Evolutionary conservation across 92 coral and sea anemone species (phyloP).

Genomic region (Paramuricea clavata): DNA sequence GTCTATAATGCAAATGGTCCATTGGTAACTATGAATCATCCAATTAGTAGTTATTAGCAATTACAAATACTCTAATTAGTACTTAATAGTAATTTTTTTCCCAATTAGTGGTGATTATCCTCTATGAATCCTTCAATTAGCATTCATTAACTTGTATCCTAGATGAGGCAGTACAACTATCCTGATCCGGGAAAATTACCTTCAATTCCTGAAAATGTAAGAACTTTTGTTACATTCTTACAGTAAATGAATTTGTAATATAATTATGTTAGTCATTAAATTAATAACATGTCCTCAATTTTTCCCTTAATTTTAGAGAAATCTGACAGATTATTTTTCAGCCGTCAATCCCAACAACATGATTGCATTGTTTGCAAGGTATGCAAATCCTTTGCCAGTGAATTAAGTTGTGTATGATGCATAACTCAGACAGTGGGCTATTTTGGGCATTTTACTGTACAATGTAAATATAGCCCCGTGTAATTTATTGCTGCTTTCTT

Average conservation of each 20-base stretch:
- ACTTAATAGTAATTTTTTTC: too few species aligned
- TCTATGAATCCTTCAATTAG: not conserved
- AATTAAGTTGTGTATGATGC: too few species aligned
- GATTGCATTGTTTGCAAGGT: constrained; percentile 95
- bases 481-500: not conserved
- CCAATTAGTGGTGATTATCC: too few species aligned
- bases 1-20: too few species aligned
- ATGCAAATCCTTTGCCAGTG: too few species aligned
- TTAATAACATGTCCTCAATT: not conserved
- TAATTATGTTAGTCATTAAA: too few species aligned
- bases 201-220: constrained; percentile 94
- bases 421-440: too few species aligned
- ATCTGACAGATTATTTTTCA: constrained; percentile 94
- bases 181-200: constrained; percentile 90
- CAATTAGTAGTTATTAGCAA: not conserved
- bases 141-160: not conserved
- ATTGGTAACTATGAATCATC: not conserved
- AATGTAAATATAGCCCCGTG: not conserved
- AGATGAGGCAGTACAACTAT: constrained; percentile 76
- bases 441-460: too few species aligned
- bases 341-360: constrained; percentile 87
- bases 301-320: constrained; percentile 70
- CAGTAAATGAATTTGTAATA: not conserved
- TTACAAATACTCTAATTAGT: not conserved
- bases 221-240: constrained; percentile 47